A percentile compares a stretch with the other conserved stretches of the same genome.
Conservation (phyloP, 2,888 invertebrate genomes). For the Calephelis perditalis region DNA sequence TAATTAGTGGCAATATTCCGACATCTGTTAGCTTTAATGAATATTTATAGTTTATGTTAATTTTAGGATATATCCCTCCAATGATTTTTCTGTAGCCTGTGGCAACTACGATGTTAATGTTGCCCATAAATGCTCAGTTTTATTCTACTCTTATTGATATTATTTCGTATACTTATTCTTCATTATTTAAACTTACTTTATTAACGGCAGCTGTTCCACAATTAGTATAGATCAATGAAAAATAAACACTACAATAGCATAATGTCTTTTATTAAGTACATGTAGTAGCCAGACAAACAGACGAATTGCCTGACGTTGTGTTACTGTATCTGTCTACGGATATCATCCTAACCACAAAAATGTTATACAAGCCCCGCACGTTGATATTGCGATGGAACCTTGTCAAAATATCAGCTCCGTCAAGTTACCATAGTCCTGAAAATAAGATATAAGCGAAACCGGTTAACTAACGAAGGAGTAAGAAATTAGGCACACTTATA, state of each 20-base stretch:
- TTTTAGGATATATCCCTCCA: slow-evolving; percentile 58
- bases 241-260: slow-evolving; percentile 72
- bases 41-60: slow-evolving; percentile 32
- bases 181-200: slow-evolving; percentile 51
- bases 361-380: no score
- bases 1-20: slow-evolving; percentile 37
- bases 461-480: no score
- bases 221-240: slow-evolving; percentile 62
- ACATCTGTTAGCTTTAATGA: slow-evolving; percentile 37
- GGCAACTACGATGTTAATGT: slow-evolving; percentile 68
- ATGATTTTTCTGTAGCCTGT: slow-evolving; percentile 36
- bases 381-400: no score
- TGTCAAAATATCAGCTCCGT: no score
- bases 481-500: no score
- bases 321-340: no score
- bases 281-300: no score
- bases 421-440: no score
- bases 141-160: slow-evolving; percentile 38
- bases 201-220: slow-evolving; percentile 48
- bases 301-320: no score
- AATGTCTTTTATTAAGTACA: slow-evolving; percentile 36
- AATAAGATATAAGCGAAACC: no score
- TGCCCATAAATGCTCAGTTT: slow-evolving; percentile 72
- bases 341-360: no score
- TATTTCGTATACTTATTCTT: slow-evolving; percentile 44